Evolutionary conservation across 2,797 vertebrate genomes (phyloP).

Genomic region (Tadarida brasiliensis): DNA sequence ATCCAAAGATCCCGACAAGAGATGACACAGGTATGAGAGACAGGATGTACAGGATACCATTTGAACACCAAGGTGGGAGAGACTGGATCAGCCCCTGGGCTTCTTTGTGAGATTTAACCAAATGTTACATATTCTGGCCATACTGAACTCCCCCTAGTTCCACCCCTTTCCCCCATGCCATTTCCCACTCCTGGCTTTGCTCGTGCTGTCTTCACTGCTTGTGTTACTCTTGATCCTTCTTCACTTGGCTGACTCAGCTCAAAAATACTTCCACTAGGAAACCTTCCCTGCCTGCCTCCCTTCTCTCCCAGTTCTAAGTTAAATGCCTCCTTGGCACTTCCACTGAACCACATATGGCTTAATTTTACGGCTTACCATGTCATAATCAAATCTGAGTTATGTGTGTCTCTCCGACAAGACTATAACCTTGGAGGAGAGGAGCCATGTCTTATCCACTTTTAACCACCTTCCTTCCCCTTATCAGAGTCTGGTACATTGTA

Average conservation of each 20-base stretch:
- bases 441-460: background rate
- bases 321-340: background rate
- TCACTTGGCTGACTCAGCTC: background rate
- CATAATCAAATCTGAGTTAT: background rate
- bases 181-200: background rate
- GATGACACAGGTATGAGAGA: background rate
- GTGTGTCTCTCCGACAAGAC: background rate
- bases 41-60: background rate
- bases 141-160: background rate
- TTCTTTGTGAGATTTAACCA: background rate
- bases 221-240: background rate
- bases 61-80: background rate
- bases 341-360: background rate
- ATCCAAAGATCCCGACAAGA: background rate
- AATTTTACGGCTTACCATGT: background rate
- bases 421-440: background rate
- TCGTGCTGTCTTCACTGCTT: background rate
- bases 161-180: background rate
- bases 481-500: background rate
- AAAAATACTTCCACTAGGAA: background rate
- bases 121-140: background rate
- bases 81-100: background rate
- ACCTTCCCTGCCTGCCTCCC: background rate
- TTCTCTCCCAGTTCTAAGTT: background rate
- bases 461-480: background rate